A percentile compares a stretch with the other conserved stretches of the same genome.
These are phyloP conservation scores for Cephalotes varians DNA, from an alignment of 2,888 invertebrate species.

Conservation along the genomic window DNA sequence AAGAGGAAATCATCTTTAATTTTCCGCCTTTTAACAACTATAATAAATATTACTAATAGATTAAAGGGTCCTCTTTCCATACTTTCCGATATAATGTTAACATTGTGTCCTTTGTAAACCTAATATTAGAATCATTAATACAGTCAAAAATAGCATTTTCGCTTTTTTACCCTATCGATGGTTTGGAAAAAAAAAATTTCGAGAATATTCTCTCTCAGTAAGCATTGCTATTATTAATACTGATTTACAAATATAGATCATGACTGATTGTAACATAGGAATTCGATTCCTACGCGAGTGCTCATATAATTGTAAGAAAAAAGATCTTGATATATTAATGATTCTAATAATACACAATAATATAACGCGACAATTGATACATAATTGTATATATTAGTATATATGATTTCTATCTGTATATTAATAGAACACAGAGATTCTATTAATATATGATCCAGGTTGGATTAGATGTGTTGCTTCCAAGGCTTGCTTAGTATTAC, in stretches of 20 bases:
- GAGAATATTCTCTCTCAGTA: constrained; percentile 32
- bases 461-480: constrained; percentile 57
- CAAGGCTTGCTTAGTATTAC: constrained; percentile 61
- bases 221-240: constrained; percentile 60
- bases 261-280: constrained; percentile 27
- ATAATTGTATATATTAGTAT: constrained; percentile 57
- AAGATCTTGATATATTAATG: constrained; percentile 71
- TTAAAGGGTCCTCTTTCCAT: constrained; percentile 74
- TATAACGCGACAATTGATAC: constrained; percentile 71
- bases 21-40: constrained; percentile 66
- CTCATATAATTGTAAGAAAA: constrained; percentile 15
- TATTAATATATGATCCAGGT: constrained; percentile 51
- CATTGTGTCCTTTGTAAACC: constrained; percentile 67
- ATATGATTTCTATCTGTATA: constrained; percentile 19
- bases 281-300: background rate
- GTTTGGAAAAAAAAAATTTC: constrained; percentile 14
- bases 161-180: background rate
- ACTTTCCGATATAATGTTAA: constrained; percentile 78
- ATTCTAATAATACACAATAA: constrained; percentile 73
- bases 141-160: constrained; percentile 54
- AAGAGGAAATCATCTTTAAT: constrained; percentile 69
- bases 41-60: constrained; percentile 81
- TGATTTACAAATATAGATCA: constrained; percentile 40
- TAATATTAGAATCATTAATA: constrained; percentile 77
- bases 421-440: constrained; percentile 10